These are phyloP conservation scores for Herpailurus yagouaroundi DNA, from an alignment of 2,113 vertebrate species.

Conservation along the genomic window DNA sequence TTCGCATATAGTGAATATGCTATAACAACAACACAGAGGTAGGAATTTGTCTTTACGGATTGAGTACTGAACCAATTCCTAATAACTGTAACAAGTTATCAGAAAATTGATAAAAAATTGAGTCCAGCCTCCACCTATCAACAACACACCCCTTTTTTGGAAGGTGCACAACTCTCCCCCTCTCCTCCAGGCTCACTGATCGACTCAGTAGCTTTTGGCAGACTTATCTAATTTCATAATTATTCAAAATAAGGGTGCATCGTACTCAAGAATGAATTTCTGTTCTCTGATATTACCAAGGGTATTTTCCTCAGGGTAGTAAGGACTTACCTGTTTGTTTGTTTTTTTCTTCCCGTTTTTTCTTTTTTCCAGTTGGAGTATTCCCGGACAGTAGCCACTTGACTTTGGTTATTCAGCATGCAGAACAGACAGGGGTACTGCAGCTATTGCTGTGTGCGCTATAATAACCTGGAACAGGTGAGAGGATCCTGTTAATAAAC, in stretches of 20 bases:
- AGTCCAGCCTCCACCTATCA: neutral
- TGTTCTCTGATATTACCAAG: slow-evolving; percentile 4
- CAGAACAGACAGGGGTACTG: slow-evolving; percentile 93
- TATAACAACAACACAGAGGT: neutral
- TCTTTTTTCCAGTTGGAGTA: slow-evolving; percentile 74
- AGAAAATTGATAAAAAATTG: slow-evolving; percentile 4
- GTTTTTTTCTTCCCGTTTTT: neutral
- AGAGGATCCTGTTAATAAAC: neutral
- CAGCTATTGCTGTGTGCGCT: slow-evolving; percentile 92
- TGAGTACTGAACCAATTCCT: neutral
- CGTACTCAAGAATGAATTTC: neutral
- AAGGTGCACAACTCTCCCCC: neutral
- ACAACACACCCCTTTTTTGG: neutral
- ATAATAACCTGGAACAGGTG: slow-evolving; percentile 94
- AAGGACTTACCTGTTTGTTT: neutral
- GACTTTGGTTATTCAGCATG: slow-evolving; percentile 76
- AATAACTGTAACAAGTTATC: neutral
- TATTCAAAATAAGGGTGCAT: neutral
- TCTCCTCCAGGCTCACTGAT: neutral
- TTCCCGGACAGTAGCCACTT: slow-evolving; percentile 74
- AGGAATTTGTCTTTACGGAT: slow-evolving; percentile 33
- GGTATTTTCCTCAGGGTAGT: neutral
- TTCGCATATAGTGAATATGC: neutral
- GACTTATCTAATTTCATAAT: neutral
- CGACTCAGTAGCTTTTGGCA: neutral